These are phyloP conservation scores for Stomatorhinus walkeri DNA, from an alignment of 2,797 vertebrate genomes.

Conservation along the genomic window DNA sequence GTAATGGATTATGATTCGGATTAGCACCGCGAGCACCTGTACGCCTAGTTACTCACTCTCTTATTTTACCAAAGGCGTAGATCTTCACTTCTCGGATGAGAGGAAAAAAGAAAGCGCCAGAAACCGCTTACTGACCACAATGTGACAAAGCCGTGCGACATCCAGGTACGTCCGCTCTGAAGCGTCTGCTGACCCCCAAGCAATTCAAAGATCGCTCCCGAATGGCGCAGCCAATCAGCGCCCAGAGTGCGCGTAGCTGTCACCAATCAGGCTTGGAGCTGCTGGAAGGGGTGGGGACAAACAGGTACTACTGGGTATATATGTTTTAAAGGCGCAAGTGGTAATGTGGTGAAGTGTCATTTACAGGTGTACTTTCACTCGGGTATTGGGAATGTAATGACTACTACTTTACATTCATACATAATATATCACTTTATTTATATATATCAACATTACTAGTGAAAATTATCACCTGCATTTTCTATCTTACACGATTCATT, in stretches of 20 bases:
- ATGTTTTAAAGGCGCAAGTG: neutral
- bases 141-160: neutral
- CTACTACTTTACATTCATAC: neutral
- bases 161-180: neutral
- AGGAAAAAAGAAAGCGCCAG: neutral
- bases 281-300: neutral
- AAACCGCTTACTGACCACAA: neutral
- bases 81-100: neutral
- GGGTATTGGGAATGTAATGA: neutral
- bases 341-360: neutral
- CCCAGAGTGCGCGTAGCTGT: neutral
- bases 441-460: neutral
- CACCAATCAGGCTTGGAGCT: neutral
- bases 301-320: neutral
- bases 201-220: conserved; percentile 59
- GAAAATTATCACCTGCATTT: neutral
- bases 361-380: neutral
- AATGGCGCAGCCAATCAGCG: conserved; percentile 46
- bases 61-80: neutral
- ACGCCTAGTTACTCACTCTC: neutral
- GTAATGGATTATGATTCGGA: neutral
- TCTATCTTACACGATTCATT: neutral
- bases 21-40: neutral
- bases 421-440: neutral
- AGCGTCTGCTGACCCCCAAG: neutral